Base-by-base conservation (phyloP, 2,113 vertebrate genomes). In the Girardinichthys multiradiatus region DNA sequence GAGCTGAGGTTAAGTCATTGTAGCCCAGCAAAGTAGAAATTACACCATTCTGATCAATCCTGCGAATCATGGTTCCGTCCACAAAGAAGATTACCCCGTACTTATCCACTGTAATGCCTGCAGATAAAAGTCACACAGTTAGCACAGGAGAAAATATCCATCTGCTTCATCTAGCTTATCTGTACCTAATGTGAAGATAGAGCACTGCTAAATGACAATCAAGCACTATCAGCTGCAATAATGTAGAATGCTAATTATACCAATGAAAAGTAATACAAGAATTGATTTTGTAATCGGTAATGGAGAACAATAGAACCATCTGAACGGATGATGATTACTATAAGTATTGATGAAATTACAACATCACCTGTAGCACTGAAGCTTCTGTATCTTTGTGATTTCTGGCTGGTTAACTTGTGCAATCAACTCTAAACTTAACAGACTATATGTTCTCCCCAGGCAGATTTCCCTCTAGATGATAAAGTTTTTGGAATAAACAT, bases 21-120 rank as follows among this genome's bases (percentile, higher is more conserved):
- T 98, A 99, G 72, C 98, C 98, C 77, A 99, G 85, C 45, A 99
- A 89, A 3, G 97, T 99, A 17, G 98, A 99, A 91, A 99, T 99
- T 86, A 99, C 95, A 17, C 98, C 97, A 0, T 99, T 99, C 92
- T 98, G 98, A 87, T 99, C 98, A 26, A 99, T 93, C 26, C 97
- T 87, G 35, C 98, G 94, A 88, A 99, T 99, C 97, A 98, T 98
- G 69, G 97, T 98, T 54, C 98, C 97, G 2, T 99, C 98, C 82
- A 99, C 98, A 24, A 99, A 99, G 92, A 98, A 98, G 82, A 99
- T 94, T 67, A 98, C 90, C 5, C 97, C 98, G 7, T 96, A 97
- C 76, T 99, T 99, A 91, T 99, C 98, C 85, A 99, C 97, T 0
- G 97, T 96, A 78, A 99, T 98, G 75, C 98, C 98, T 99, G 91